Conservation (phyloP, 1,140 invertebrate genomes). For the Drosophila simulans region DNA sequence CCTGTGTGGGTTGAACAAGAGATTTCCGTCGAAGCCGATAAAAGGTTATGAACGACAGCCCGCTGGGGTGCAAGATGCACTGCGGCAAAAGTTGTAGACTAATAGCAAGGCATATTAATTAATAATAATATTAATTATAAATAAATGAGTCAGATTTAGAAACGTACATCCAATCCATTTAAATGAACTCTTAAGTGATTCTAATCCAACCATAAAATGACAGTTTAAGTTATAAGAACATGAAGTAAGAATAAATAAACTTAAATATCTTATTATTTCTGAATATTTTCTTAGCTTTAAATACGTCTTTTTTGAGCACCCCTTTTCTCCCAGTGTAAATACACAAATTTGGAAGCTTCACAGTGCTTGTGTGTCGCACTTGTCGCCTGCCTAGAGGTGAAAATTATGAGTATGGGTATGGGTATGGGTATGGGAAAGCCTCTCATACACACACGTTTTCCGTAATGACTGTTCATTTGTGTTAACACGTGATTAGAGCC, state of each 20-base stretch:
- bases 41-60: conserved; percentile 37
- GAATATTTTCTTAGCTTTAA: too few species aligned
- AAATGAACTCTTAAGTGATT: too few species aligned
- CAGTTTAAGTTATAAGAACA: too few species aligned
- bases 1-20: conserved; percentile 64
- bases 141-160: too few species aligned
- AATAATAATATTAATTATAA: too few species aligned
- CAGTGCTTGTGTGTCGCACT: conserved; percentile 49
- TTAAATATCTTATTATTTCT: too few species aligned
- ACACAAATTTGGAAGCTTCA: conserved; percentile 32
- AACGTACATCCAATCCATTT: too few species aligned
- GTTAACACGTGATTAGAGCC: conserved; percentile 78
- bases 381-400: conserved; percentile 38
- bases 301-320: neutral
- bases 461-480: conserved; percentile 79
- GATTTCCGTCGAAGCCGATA: conserved; percentile 69
- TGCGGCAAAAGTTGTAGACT: neutral
- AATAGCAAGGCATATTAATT: too few species aligned
- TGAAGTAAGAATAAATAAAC: too few species aligned
- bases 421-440: conserved; percentile 7
- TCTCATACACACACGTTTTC: conserved; percentile 17
- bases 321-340: conserved; percentile 7
- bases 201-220: too few species aligned
- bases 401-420: conserved; percentile 6
- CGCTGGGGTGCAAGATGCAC: conserved; percentile 17